Evolutionary conservation across 2,888 invertebrate genomes (phyloP), one percentile per base, ranked within the genome.

Genomic region (Eristalinus aeneus): DNA sequence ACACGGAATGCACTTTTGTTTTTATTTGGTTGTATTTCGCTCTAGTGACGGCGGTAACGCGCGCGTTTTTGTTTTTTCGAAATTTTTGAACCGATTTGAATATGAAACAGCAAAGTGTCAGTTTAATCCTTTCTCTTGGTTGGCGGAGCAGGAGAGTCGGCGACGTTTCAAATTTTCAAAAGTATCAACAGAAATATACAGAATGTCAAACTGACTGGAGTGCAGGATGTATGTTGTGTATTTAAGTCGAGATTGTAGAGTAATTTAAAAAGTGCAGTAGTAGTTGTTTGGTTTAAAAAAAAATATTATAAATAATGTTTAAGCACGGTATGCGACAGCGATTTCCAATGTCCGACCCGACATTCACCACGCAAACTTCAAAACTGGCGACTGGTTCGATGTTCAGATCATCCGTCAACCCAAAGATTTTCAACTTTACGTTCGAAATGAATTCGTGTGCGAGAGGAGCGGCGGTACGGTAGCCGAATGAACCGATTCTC

Each of bases 351-450:
- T 72, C 86, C 86, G 74, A 86, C 81, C 86, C 90, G 90, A 90
- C 90, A 90, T 89, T 90, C 87, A 90, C 90, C 90, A 91, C 91
- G 90, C 90, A 90, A 90, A 89, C 91, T 90, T 90, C 90, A 89
- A 90, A 90, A 91, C 90, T 91, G 91, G 89, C 86, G 88, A 88
- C 86, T 81, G 63, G 82, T 86, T 86, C 74, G 54, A 71, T 65
- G 61, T 60, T 78, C 73, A 65, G 63, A 81, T 86, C 82, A 78
- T 82, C 86, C 74, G 67, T 86, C 86, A 86, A 53, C 68, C 77
- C 81, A 54, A 54, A 86, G 61, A 72, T 86, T 56, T 86, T 74
- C 82, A 77, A 77, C 73, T 77, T 77, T 46, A 54, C 77, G 22
- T 82, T 74, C 69, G 73, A 74, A 86, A 82, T 86, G 86, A 86